phyloP scores from a whole-genome alignment of 1,140 invertebrate species.

The Agrilus planipennis region DNA sequence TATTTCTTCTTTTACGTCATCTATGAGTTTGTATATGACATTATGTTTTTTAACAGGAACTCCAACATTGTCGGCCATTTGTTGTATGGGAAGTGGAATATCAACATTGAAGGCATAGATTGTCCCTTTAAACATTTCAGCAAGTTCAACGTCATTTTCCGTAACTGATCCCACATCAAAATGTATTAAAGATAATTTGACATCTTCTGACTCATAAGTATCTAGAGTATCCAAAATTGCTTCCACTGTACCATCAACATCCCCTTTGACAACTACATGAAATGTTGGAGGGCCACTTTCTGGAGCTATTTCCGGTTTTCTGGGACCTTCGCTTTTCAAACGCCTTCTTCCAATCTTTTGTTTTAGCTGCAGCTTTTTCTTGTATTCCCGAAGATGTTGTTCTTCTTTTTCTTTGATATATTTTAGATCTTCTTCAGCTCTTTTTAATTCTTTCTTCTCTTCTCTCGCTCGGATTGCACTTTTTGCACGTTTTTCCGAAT shows the following conservation, averaged over 20 bases:
- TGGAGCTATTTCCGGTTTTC: slow-evolving; percentile 43
- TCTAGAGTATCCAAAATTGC: slow-evolving; percentile 86
- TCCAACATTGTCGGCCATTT: slow-evolving; percentile 38
- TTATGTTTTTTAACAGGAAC: slow-evolving; percentile 60
- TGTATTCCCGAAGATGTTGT: slow-evolving; percentile 58
- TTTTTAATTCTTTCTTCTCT: slow-evolving; percentile 42
- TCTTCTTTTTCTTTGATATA: slow-evolving; percentile 54
- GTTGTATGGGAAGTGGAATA: slow-evolving; percentile 37
- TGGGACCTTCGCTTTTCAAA: slow-evolving; percentile 36
- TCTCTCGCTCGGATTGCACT: slow-evolving; percentile 56
- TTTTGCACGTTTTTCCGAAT: slow-evolving; percentile 47
- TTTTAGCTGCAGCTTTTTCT: slow-evolving; percentile 47
- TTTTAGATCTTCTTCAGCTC: slow-evolving; percentile 47
- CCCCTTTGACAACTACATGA: slow-evolving; percentile 54
- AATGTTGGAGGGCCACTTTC: slow-evolving; percentile 36
- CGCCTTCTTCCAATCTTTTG: slow-evolving; percentile 46
- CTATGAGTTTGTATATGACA: slow-evolving; percentile 85
- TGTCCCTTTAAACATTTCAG: slow-evolving; percentile 63
- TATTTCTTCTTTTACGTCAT: slow-evolving; percentile 75
- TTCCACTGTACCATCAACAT: slow-evolving; percentile 86
- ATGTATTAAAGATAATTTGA: slow-evolving; percentile 75
- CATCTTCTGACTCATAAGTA: slow-evolving; percentile 68
- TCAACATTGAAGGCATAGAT: slow-evolving; percentile 81
- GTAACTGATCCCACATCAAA: slow-evolving; percentile 80
- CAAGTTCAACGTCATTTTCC: slow-evolving; percentile 75